Evolutionary conservation across 2,888 invertebrate species (phyloP).

Genomic region (Hirtodrosophila cameraria): DNA sequence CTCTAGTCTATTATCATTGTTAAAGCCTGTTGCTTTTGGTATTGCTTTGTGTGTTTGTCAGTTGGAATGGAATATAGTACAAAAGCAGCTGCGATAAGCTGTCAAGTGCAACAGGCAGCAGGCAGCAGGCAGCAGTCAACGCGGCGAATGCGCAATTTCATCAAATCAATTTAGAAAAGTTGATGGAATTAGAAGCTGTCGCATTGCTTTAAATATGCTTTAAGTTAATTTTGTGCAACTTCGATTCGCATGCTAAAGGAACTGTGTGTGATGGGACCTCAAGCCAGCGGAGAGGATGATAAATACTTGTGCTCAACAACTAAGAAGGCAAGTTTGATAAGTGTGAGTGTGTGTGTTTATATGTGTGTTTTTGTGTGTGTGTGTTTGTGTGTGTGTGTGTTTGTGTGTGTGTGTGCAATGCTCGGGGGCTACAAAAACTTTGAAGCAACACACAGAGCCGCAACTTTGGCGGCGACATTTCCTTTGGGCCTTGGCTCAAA

Average conservation of each 20-base stretch:
- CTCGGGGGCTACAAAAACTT: constrained; percentile 53
- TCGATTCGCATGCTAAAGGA: constrained; percentile 11
- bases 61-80: constrained; percentile 17
- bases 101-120: constrained; percentile 26
- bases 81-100: constrained; percentile 39
- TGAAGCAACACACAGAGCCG: constrained; percentile 48
- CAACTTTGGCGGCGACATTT: constrained; percentile 69
- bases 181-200: constrained; percentile 54
- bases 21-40: constrained; percentile 32
- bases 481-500: constrained; percentile 63
- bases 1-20: constrained; percentile 22
- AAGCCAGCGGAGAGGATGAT: constrained; percentile 35
- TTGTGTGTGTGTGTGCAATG: constrained; percentile 17
- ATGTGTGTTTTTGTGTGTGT: constrained; percentile 10
- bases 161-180: constrained; percentile 62
- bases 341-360: constrained; percentile 21
- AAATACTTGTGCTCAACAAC: constrained; percentile 55
- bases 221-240: constrained; percentile 46
- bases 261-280: background rate
- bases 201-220: constrained; percentile 55
- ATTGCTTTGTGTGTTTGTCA: constrained; percentile 5
- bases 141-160: constrained; percentile 53
- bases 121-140: constrained; percentile 7
- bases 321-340: constrained; percentile 50
- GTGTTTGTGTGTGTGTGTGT: constrained; percentile 15